Evolutionary conservation across 2,797 vertebrate species (phyloP), one percentile per base, ranked within the genome.

Genomic region (Chiroxiphia lanceolata): DNA sequence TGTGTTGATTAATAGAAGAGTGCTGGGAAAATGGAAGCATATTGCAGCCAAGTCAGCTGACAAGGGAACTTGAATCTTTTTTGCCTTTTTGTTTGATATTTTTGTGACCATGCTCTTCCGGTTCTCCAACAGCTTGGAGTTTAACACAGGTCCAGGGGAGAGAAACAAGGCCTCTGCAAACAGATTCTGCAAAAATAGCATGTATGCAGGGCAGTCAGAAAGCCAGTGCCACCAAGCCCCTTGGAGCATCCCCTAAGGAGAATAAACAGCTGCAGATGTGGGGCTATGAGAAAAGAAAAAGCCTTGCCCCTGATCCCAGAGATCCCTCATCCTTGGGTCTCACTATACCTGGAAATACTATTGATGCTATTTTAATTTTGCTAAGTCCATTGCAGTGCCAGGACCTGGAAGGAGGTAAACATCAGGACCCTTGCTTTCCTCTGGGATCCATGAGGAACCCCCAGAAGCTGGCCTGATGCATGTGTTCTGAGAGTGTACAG

Each of bases 321-420:
- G 8, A 19, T 63, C 22, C 23, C 16, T 33, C 15, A 53, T 63
- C 16, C 13, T 38, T 0, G 0, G 6, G 13, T 54, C 6, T 69
- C 26, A 25, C 6, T 23, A 16, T 33, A 51, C 31, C 40, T 90
- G 36, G 54, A 87, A 90, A 71, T 44, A 48, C 12, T 38, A 21
- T 8, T 1, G 1, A 51, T 15, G 15, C 5, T 93, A 6, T 75
- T 94, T 78, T 34, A 89, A 42, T 11, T 78, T 92, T 51, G 12
- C 25, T 25, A 64, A 82, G 38, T 21, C 56, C 60, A 48, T 38
- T 0, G 1, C 40, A 64, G 40, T 26, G 17, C 26, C 64, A 92
- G 64, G 19, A 51, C 65, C 54, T 65, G 50, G 44, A 69, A 63
- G 31, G 15, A 86, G 40, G 56, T 56, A 83, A 90, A 44, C 10